phyloP scores from a whole-genome alignment of 1,140 invertebrate species.

The Eupristina koningsbergeri region DNA sequence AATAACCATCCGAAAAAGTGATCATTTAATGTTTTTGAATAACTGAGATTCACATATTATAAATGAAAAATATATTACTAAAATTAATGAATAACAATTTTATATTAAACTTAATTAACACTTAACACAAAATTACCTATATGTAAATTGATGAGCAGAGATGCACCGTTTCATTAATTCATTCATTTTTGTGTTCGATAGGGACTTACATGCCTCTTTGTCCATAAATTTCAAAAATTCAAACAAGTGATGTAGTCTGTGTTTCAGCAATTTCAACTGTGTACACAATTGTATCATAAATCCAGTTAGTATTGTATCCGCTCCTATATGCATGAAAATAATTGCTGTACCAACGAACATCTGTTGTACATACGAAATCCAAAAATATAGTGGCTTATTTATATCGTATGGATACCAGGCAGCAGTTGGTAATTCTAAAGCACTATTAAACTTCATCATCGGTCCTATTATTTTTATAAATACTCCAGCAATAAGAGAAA shows the following conservation, averaged over 20 bases:
- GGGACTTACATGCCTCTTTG: background rate
- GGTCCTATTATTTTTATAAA: constrained; percentile 18
- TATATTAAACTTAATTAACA: too few relatives aligned
- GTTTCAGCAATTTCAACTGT: constrained; percentile 34
- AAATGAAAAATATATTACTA: too few relatives aligned
- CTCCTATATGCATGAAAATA: background rate
- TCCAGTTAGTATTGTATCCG: background rate
- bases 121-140: background rate
- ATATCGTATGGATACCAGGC: constrained; percentile 22
- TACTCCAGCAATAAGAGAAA: background rate
- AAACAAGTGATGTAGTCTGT: constrained; percentile 11
- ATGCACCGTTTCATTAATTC: constrained; percentile 8
- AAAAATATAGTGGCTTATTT: constrained; percentile 11
- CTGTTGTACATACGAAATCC: constrained; percentile 2
- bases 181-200: background rate
- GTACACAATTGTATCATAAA: constrained; percentile 1
- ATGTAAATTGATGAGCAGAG: background rate
- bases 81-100: too few relatives aligned
- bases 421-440: background rate
- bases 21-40: background rate
- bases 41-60: constrained; percentile 1
- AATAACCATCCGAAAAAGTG: background rate
- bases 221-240: background rate
- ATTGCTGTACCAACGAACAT: background rate
- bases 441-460: background rate